These are phyloP conservation scores for Eubasilissa regina DNA, from an alignment of 1,140 invertebrate species.

Conservation along the genomic window DNA sequence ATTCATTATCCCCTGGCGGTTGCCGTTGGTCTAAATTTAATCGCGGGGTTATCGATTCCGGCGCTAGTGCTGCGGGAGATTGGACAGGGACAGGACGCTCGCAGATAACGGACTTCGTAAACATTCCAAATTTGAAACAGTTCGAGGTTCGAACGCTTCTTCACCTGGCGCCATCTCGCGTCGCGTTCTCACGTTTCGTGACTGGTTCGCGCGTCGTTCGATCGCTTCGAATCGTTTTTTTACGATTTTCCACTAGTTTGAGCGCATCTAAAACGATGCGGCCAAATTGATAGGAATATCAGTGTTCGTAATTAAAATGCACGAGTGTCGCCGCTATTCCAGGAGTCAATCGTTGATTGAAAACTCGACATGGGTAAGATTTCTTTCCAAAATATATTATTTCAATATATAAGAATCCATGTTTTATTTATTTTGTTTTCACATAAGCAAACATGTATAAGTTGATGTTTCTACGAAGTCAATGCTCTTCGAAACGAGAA, in stretches of 20 bases:
- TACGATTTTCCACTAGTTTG: no score
- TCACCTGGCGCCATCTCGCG: no score
- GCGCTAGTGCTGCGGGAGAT: slow-evolving; percentile 10
- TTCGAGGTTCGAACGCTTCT: background rate
- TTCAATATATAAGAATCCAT: background rate
- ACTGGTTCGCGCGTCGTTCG: no score
- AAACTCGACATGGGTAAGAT: slow-evolving; percentile 41
- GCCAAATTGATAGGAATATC: no score
- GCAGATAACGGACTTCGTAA: slow-evolving; percentile 5
- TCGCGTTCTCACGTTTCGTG: no score
- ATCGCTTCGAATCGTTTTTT: no score
- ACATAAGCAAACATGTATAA: no score
- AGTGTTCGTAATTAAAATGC: slow-evolving; percentile 6
- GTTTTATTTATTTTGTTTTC: no score
- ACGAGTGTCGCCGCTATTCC: slow-evolving; percentile 33
- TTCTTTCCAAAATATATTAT: background rate
- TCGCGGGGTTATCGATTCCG: slow-evolving; percentile 32
- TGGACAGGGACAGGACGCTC: slow-evolving; percentile 23
- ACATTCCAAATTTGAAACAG: slow-evolving; percentile 4
- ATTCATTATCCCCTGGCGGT: slow-evolving; percentile 37
- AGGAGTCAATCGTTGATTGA: slow-evolving; percentile 35
- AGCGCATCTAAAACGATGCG: no score
- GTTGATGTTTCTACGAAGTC: no score
- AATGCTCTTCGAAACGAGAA: background rate
- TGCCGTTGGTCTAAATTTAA: slow-evolving; percentile 34